Percentiles rank a stretch among this genome's conserved stretches.
phyloP scores from a whole-genome alignment of 2,113 vertebrate genomes.

The Tetraodon nigroviridis region DNA sequence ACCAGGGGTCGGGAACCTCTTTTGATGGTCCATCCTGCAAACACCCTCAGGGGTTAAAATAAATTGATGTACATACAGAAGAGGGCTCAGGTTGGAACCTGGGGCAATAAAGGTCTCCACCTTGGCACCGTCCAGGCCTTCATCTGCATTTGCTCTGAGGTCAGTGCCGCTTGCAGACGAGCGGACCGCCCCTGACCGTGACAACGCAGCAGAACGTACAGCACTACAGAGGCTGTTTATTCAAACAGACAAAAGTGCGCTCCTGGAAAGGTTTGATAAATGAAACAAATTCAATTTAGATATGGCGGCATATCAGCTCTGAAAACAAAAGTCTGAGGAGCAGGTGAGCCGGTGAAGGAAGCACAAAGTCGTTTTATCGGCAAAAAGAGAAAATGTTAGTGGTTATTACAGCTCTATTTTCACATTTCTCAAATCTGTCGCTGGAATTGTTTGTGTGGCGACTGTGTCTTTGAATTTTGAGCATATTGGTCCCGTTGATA shows the following conservation, averaged over 20 bases:
- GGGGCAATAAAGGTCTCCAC: conserved; percentile 52
- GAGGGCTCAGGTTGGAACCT: conserved; percentile 53
- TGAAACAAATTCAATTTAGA: conserved; percentile 48
- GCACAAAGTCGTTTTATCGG: neutral
- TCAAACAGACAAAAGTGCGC: conserved; percentile 15
- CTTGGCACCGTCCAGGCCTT: conserved; percentile 51
- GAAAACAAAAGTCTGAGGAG: conserved; percentile 5
- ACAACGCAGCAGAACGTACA: conserved; percentile 16
- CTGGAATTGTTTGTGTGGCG: neutral
- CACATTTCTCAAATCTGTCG: neutral
- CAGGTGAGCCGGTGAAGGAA: neutral
- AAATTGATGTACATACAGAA: conserved; percentile 33
- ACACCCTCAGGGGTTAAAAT: conserved; percentile 8
- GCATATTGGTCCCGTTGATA: conserved; percentile 1
- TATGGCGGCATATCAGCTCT: conserved; percentile 6
- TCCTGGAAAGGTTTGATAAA: conserved; percentile 39
- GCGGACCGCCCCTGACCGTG: conserved; percentile 52
- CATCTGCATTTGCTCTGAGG: conserved; percentile 66
- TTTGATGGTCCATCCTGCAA: conserved; percentile 28
- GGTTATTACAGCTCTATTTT: neutral
- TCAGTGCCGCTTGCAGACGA: conserved; percentile 53
- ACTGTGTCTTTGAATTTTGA: neutral
- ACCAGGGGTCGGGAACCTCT: too few species aligned
- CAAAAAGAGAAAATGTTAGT: conserved; percentile 4
- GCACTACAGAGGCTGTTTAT: conserved; percentile 24